phyloP scores from a whole-genome alignment of 2,888 invertebrate genomes.

The Odontomyia ornata region DNA sequence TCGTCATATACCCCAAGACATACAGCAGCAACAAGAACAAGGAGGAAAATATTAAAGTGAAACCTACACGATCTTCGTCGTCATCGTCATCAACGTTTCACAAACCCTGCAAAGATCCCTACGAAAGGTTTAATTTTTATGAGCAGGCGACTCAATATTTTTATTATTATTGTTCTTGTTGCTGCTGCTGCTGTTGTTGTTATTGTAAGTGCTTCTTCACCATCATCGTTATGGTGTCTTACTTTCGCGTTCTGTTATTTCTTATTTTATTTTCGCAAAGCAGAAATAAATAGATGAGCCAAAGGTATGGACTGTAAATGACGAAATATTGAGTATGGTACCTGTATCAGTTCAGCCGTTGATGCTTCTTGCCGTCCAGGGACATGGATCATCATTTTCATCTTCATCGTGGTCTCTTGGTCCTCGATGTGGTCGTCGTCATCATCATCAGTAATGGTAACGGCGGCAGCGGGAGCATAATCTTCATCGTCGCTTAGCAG shows the following conservation, averaged over 20 bases:
- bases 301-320: slow-evolving; percentile 11
- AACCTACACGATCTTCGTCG: slow-evolving; percentile 28
- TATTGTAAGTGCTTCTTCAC: no score
- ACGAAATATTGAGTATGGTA: slow-evolving; percentile 33
- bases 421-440: neutral
- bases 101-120: neutral
- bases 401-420: slow-evolving; percentile 1
- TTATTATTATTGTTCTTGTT: neutral
- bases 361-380: slow-evolving; percentile 33
- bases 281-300: slow-evolving; percentile 6
- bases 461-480: neutral
- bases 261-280: neutral
- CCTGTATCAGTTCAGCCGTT: slow-evolving; percentile 15
- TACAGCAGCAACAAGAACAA: slow-evolving; percentile 29
- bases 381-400: slow-evolving; percentile 41
- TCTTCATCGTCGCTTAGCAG: slow-evolving; percentile 22
- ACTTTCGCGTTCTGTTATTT: neutral
- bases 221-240: neutral
- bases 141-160: slow-evolving; percentile 26
- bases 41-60: slow-evolving; percentile 1
- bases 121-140: slow-evolving; percentile 42
- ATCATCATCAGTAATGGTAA: slow-evolving; percentile 5
- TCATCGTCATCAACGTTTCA: slow-evolving; percentile 32
- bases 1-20: slow-evolving; percentile 20
- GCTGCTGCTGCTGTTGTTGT: neutral